phyloP scores from a whole-genome alignment of 1,140 invertebrate genomes.

The Cotesia chilonis region DNA sequence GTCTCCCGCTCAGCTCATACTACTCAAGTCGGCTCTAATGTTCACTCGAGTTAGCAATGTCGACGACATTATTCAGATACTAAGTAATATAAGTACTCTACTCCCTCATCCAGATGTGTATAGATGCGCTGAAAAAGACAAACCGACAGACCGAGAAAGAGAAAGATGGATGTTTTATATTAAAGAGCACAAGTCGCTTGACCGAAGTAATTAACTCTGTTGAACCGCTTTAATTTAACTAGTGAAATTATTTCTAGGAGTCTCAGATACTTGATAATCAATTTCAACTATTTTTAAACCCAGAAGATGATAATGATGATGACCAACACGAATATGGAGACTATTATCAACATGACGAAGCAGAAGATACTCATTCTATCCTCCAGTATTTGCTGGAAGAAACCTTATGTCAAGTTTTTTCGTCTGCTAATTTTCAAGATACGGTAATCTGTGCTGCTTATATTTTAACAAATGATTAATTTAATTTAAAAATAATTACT shows the following conservation, averaged over 20 bases:
- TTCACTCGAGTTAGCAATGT: not conserved
- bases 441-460: too few relatives aligned
- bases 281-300: not conserved
- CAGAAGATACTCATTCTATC: not conserved
- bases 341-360: too few relatives aligned
- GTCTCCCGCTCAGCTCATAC: not conserved
- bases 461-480: not conserved
- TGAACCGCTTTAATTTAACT: not conserved
- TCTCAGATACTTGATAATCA: not conserved
- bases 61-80: not conserved
- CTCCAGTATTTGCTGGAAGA: not conserved
- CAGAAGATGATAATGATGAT: not conserved
- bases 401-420: too few relatives aligned
- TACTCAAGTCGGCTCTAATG: not conserved
- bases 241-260: slow-evolving; percentile 9
- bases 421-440: too few relatives aligned
- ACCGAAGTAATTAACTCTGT: slow-evolving; percentile 21
- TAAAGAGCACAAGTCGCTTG: slow-evolving; percentile 17
- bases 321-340: too few relatives aligned
- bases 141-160: too few relatives aligned
- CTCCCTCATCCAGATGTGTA: not conserved
- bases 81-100: not conserved
- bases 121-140: not conserved
- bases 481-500: too few relatives aligned
- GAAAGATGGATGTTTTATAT: too few relatives aligned